Conservation (phyloP, 92 coral and sea anemone genomes). For the Epizoanthus scotinus region DNA sequence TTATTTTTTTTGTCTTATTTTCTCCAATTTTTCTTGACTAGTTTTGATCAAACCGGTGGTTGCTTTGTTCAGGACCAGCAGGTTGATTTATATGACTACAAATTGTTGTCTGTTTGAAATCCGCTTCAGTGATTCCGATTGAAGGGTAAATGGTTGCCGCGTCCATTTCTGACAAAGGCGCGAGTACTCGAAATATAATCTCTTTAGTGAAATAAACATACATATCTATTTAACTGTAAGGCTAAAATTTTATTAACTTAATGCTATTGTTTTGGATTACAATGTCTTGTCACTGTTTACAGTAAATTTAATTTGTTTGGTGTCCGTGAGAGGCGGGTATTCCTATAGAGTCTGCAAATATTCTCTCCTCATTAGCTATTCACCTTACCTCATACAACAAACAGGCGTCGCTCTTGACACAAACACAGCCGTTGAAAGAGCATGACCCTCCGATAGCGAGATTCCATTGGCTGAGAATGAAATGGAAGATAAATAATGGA, state of each 20-base stretch:
- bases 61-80: not conserved
- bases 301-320: not conserved
- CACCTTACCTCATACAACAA: slow-evolving; percentile 33
- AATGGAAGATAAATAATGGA: slow-evolving; percentile 24
- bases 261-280: no score
- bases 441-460: slow-evolving; percentile 8
- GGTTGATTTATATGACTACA: slow-evolving; percentile 20
- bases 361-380: slow-evolving; percentile 23
- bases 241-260: no score
- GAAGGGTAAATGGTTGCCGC: not conserved
- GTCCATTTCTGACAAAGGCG: no score
- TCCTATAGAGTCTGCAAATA: not conserved
- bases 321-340: slow-evolving; percentile 8
- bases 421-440: not conserved
- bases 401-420: slow-evolving; percentile 24
- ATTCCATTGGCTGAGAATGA: slow-evolving; percentile 9
- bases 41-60: not conserved
- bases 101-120: slow-evolving; percentile 1
- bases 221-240: no score
- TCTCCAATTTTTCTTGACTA: not conserved
- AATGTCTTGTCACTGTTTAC: not conserved
- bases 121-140: slow-evolving; percentile 19
- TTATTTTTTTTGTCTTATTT: not conserved
- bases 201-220: no score
- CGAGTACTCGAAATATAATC: no score